Evolutionary conservation across 2,797 vertebrate genomes (phyloP), one percentile per base, ranked within the genome.

Genomic region (Melopsittacus undulatus): DNA sequence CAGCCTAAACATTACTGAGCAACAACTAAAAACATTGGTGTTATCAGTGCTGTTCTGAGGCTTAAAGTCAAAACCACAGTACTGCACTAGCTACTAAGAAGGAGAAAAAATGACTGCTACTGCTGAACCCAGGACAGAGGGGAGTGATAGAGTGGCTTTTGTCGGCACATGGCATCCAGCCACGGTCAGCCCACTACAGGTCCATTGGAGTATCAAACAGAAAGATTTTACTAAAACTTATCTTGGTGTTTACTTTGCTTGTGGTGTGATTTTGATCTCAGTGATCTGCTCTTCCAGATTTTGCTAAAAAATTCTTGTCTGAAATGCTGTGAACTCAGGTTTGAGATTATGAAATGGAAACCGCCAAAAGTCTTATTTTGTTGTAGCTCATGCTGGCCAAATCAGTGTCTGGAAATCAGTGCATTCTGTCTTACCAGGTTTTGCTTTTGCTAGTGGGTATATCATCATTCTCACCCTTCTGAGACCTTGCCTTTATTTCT

Each of bases 391-490:
- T 46, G 17, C 5, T 77, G 62, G 5, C 22, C 38, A 62, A 49
- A 86, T 77, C 22, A 13, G 18, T 26, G 5, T 62, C 26, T 77
- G 32, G 21, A 63, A 62, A 45, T 42, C 13, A 51, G 1, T 32
- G 7, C 4, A 0, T 70, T 79, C 18, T 13, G 3, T 54, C 5
- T 54, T 45, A 62, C 19, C 19, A 32, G 48, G 3, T 29, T 75
- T 74, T 6, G 0, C 13, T 26, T 77, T 74, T 6, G 0, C 11
- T 75, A 19, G 9, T 34, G 14, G 15, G 21, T 23, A n/a, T 40
- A 49, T 34, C 14, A 36, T 32, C 3, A 18, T n/a, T 80, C 11
- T 83, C 3, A 8, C 2, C 75, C 4, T 40, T 63, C 23, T 45
- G 34, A 74, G 32, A 70, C 27, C 11, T 79, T 26, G 8, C 11